Evolutionary conservation across 1,140 invertebrate species (phyloP).

Genomic region (Cyclina sinensis): DNA sequence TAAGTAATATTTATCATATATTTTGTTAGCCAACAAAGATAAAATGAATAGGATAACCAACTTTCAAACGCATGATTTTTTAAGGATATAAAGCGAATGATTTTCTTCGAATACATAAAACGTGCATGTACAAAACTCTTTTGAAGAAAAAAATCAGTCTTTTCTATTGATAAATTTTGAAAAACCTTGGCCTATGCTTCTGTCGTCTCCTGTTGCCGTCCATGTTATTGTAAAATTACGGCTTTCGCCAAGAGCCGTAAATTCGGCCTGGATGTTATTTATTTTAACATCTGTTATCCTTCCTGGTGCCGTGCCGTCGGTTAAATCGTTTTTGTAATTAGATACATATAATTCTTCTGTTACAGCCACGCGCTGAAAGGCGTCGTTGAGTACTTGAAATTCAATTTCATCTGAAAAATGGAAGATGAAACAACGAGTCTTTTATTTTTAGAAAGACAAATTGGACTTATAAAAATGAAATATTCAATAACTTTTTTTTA

Average conservation of each 20-base stretch:
- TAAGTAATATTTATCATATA: no score
- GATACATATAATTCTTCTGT: neutral
- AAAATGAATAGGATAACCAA: no score
- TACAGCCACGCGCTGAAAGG: neutral
- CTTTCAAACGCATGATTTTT: no score
- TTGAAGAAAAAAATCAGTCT: neutral
- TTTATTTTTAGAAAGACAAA: neutral
- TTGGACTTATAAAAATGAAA: no score
- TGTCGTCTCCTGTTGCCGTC: conserved; percentile 45
- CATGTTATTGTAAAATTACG: conserved; percentile 36
- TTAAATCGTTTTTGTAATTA: neutral
- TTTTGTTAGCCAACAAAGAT: no score
- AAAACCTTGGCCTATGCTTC: conserved; percentile 23
- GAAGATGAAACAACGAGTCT: no score
- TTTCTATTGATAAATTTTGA: neutral
- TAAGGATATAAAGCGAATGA: neutral
- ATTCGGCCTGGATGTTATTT: neutral
- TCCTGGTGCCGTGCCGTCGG: neutral
- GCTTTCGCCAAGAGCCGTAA: neutral
- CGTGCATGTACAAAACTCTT: neutral
- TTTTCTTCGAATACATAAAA: neutral
- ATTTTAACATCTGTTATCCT: neutral
- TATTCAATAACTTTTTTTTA: neutral
- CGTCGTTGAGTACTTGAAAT: neutral
- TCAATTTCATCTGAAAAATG: neutral